Evolutionary conservation across 2,797 vertebrate species (phyloP).

Genomic region (Gymnocypris eckloni): DNA sequence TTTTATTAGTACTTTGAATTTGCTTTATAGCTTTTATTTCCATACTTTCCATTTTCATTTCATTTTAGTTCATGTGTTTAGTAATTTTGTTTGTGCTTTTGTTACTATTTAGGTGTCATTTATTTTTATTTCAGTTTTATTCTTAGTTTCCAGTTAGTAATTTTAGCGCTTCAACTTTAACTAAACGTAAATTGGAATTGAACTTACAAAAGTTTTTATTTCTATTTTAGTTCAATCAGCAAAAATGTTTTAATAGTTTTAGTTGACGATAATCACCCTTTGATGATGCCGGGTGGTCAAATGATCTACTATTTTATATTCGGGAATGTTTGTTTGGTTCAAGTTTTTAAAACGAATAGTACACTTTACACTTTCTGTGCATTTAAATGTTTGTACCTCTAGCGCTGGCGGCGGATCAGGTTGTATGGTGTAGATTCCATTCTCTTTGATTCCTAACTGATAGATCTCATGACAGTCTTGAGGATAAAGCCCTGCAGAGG

Average conservation of each 20-base stretch:
- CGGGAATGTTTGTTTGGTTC: background rate
- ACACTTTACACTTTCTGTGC: background rate
- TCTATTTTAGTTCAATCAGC: too few relatives aligned
- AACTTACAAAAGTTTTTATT: background rate
- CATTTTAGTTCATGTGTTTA: background rate
- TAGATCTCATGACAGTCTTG: conserved; percentile 84
- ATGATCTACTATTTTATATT: background rate
- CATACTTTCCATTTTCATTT: background rate
- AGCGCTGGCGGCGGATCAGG: conserved; percentile 78
- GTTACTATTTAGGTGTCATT: background rate
- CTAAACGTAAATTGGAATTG: background rate
- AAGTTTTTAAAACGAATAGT: background rate
- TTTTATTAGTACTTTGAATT: background rate
- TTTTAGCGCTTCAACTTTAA: background rate
- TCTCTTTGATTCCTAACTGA: conserved; percentile 82
- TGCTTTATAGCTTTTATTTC: background rate
- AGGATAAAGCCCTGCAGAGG: conserved; percentile 75
- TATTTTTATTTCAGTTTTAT: background rate
- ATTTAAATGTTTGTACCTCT: conserved; percentile 72
- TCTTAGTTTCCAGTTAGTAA: background rate
- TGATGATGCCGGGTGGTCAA: background rate
- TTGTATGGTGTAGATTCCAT: conserved; percentile 86
- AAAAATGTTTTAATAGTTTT: background rate
- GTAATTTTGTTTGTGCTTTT: background rate
- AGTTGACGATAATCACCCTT: background rate